Conservation (phyloP, 2,797 vertebrate genomes). For the Peromyscus nudipes region DNA sequence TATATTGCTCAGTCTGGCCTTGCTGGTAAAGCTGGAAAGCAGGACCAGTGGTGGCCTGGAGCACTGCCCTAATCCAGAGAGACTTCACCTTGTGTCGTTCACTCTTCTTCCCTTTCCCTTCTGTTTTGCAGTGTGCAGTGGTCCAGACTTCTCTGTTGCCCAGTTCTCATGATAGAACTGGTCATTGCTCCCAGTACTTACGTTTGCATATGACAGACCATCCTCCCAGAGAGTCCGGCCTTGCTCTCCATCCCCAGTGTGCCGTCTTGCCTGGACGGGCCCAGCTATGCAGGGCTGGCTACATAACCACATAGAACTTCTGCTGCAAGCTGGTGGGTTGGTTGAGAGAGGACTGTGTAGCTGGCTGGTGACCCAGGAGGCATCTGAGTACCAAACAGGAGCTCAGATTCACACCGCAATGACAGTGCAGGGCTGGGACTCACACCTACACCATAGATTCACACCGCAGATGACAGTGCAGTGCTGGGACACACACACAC, state of each 20-base stretch:
- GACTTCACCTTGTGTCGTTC: background rate
- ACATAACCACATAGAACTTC: background rate
- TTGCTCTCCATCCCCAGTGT: background rate
- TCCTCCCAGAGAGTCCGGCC: background rate
- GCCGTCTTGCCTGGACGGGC: background rate
- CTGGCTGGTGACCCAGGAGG: background rate
- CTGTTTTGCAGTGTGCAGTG: background rate
- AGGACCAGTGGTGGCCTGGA: background rate
- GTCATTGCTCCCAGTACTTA: background rate
- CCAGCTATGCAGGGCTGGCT: fast-evolving
- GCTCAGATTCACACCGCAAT: background rate
- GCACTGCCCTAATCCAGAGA: too few species aligned
- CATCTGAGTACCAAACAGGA: background rate
- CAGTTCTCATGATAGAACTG: background rate
- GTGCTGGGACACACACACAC: too few species aligned
- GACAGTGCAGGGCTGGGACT: background rate
- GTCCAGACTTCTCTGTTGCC: background rate
- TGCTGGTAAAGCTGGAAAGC: background rate
- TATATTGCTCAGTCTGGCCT: background rate
- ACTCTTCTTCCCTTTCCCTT: background rate
- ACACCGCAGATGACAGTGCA: too few species aligned
- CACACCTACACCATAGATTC: too few species aligned
- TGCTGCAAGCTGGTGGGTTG: background rate
- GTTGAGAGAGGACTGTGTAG: background rate
- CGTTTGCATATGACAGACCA: background rate